These are phyloP conservation scores for Telenomus remus DNA, from an alignment of 1,140 invertebrate genomes.

Conservation along the genomic window DNA sequence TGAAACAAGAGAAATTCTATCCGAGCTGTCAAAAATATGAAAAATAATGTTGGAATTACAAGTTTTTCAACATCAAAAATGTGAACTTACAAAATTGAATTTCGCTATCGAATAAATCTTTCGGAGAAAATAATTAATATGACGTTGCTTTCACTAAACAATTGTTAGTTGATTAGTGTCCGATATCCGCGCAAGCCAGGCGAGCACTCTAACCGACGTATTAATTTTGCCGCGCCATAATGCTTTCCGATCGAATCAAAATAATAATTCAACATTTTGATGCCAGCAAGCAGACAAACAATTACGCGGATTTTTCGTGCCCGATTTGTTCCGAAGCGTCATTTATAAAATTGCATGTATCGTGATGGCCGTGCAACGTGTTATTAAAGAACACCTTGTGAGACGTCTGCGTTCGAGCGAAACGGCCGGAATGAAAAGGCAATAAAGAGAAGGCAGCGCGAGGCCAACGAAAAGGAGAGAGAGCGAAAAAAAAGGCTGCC, in stretches of 20 bases:
- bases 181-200: too few species aligned
- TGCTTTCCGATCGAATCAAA: slow-evolving; percentile 32
- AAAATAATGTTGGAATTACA: too few species aligned
- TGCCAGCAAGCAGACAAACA: slow-evolving; percentile 15
- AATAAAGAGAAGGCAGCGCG: slow-evolving; percentile 22
- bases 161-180: too few species aligned
- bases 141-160: too few species aligned
- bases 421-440: background rate
- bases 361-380: slow-evolving; percentile 24
- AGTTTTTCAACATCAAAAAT: too few species aligned
- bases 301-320: slow-evolving; percentile 36
- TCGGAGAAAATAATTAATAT: too few species aligned
- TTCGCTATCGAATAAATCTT: too few species aligned
- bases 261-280: slow-evolving; percentile 26
- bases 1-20: too few species aligned
- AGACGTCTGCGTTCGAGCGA: slow-evolving; percentile 22
- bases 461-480: slow-evolving; percentile 4
- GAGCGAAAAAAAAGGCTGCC: slow-evolving; percentile 52
- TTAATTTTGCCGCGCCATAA: slow-evolving; percentile 17
- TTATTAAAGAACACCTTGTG: slow-evolving; percentile 41
- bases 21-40: too few species aligned
- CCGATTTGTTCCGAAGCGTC: slow-evolving; percentile 33
- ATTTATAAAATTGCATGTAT: slow-evolving; percentile 43
- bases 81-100: too few species aligned
- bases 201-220: background rate